phyloP scores from a whole-genome alignment of 1,140 invertebrate species.

The Euwallacea fornicatus region DNA sequence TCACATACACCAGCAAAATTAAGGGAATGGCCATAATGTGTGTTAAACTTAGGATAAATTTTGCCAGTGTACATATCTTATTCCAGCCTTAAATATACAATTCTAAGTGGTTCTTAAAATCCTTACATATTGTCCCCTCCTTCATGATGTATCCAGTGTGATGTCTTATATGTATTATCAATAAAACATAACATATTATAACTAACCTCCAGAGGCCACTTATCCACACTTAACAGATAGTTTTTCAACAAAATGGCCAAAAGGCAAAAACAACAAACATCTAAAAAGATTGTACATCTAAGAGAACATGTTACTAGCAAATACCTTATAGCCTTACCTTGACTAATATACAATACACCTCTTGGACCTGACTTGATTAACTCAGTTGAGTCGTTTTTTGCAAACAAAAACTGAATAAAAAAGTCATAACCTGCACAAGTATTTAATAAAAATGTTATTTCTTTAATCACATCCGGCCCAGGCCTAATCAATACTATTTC shows the following conservation, averaged over 20 bases:
- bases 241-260: conserved; percentile 40
- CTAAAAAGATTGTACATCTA: conserved; percentile 36
- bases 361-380: conserved; percentile 23
- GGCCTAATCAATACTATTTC: conserved; percentile 37
- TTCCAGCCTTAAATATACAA: too few species aligned
- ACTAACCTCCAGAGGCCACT: conserved; percentile 31
- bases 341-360: conserved; percentile 35
- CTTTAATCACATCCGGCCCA: conserved; percentile 9
- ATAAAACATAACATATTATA: conserved; percentile 40
- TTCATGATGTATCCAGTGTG: conserved; percentile 37
- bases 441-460: conserved; percentile 36
- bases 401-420: conserved; percentile 34
- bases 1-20: not conserved
- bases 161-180: conserved; percentile 39
- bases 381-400: conserved; percentile 29
- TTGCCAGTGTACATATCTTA: too few species aligned
- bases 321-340: conserved; percentile 23
- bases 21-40: not conserved
- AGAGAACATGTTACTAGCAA: conserved; percentile 1
- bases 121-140: conserved; percentile 26
- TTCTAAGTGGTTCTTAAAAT: too few species aligned
- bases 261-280: conserved; percentile 40
- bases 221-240: conserved; percentile 20
- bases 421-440: conserved; percentile 21
- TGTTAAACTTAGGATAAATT: too few species aligned